Conservation (phyloP, 2,888 invertebrate genomes). For the Diaperis boleti region DNA sequence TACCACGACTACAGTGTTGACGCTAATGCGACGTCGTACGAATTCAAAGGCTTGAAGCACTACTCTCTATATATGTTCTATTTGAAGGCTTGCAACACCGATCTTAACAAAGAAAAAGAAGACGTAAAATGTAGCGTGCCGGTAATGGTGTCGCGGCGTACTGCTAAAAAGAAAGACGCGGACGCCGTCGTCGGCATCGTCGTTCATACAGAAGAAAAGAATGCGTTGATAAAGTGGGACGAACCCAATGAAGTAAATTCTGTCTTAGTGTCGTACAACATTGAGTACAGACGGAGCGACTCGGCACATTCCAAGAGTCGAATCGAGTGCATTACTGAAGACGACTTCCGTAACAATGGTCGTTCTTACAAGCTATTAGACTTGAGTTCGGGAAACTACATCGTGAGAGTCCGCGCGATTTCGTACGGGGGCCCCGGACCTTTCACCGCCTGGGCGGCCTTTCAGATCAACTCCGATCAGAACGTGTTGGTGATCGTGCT, state of each 20-base stretch:
- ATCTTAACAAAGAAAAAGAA: slow-evolving; percentile 66
- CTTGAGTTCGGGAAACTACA: slow-evolving; percentile 71
- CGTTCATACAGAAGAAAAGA: slow-evolving; percentile 43
- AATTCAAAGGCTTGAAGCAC: slow-evolving; percentile 66
- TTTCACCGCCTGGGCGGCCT: slow-evolving; percentile 56
- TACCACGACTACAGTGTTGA: background rate
- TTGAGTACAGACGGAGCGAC: slow-evolving; percentile 68
- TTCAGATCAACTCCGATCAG: slow-evolving; percentile 45
- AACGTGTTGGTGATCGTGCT: background rate
- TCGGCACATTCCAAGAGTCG: slow-evolving; percentile 60
- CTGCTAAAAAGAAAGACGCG: slow-evolving; percentile 62
- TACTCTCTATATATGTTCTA: slow-evolving; percentile 73
- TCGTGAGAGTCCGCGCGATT: slow-evolving; percentile 70
- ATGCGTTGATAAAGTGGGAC: slow-evolving; percentile 68
- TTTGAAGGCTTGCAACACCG: slow-evolving; percentile 72
- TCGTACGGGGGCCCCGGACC: slow-evolving; percentile 71
- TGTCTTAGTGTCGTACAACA: slow-evolving; percentile 72
- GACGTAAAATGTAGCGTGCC: slow-evolving; percentile 68
- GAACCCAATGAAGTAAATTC: slow-evolving; percentile 76
- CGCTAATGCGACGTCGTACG: slow-evolving; percentile 49
- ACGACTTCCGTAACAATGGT: background rate
- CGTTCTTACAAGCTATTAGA: slow-evolving; percentile 53
- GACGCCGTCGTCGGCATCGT: slow-evolving; percentile 63
- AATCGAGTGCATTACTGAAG: slow-evolving; percentile 68
- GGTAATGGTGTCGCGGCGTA: slow-evolving; percentile 67